Percentiles rank a stretch among this genome's conserved stretches.
These are phyloP conservation scores for Apeira syringaria DNA, from an alignment of 2,888 invertebrate genomes.

Conservation along the genomic window DNA sequence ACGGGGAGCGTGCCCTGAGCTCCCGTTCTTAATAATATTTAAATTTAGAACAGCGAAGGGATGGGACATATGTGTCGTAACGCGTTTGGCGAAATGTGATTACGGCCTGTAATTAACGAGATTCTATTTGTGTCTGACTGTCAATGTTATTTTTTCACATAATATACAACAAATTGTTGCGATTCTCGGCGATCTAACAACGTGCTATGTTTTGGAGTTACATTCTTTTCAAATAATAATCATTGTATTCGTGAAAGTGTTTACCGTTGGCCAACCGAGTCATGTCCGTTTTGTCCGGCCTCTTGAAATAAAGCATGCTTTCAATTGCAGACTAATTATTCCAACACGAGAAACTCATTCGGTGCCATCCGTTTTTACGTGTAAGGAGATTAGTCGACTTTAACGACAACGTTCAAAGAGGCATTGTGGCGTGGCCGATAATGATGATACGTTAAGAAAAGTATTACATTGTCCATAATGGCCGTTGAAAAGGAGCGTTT, in stretches of 20 bases:
- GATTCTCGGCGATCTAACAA: too few relatives aligned
- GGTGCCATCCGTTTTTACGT: constrained; percentile 74
- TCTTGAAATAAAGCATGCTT: constrained; percentile 81
- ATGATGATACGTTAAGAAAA: constrained; percentile 79
- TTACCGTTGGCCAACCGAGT: constrained; percentile 78
- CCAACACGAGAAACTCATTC: constrained; percentile 82
- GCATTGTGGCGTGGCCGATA: constrained; percentile 72
- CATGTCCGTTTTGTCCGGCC: constrained; percentile 73
- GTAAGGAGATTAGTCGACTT: constrained; percentile 81
- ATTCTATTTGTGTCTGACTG: constrained; percentile 66
- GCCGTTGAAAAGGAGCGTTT: constrained; percentile 70
- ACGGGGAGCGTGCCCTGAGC: constrained; percentile 68
- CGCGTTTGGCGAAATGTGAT: constrained; percentile 83
- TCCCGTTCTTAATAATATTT: constrained; percentile 76
- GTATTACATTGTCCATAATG: constrained; percentile 72
- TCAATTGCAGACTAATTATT: constrained; percentile 83
- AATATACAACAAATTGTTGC: constrained; percentile 50
- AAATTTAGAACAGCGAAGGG: constrained; percentile 82
- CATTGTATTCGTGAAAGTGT: constrained; percentile 79
- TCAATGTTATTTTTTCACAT: constrained; percentile 62
- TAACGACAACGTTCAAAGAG: constrained; percentile 70
- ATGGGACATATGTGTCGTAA: constrained; percentile 82
- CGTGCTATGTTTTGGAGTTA: constrained; percentile 58
- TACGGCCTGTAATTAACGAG: constrained; percentile 80
- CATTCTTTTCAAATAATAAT: constrained; percentile 65